Base-by-base conservation (phyloP, 2,113 vertebrate species). In the Gymnogyps californianus region DNA sequence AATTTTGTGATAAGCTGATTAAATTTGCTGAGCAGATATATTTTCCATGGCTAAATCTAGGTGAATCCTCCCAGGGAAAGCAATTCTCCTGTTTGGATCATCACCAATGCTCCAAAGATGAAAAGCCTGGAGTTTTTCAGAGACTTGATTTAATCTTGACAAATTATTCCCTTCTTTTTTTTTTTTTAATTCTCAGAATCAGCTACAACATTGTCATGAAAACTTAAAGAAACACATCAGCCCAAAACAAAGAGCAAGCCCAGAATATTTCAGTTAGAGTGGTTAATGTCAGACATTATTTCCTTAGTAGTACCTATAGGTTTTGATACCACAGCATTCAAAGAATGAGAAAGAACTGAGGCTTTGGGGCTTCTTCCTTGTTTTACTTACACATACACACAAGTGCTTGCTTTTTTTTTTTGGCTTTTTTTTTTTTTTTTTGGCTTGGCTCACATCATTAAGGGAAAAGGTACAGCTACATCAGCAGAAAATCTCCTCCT, bases 91-190 rank as follows among this genome's bases (percentile, higher is more conserved):
- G 51, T 81, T 59, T 95, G 92, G 96, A 95, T 86, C 86, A 78
- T 58, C 67, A 94, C 79, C 95, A 94, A 17, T 3, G 32, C 85
- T 88, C 82, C 40, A 15, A 71, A 92, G 74, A 94, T 67, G 52
- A 92, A 78, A 67, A 92, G 88, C 51, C 95, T 96, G 95, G 92
- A 94, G 71, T 93, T 94, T 70, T 96, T 96, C 96, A 97, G 29
- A 89, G 58, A 38, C 58, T 51, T 91, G 67, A 95, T 95, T 90
- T 90, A 90, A 96, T 92, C 88, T 97, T 76, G 58, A 93, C 58
- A 79, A 85, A 90, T 85, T 72, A 88, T 59, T 40, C 24, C 11
- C 10, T 61, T 28, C 59, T 5, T 13, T 44, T 6, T 24, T 24
- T 16, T 75, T 71, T 21, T 20, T 36, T 64, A 70, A 36, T 72